phyloP scores from a whole-genome alignment of 2,888 invertebrate genomes.

The Cylindroiulus punctatus region DNA sequence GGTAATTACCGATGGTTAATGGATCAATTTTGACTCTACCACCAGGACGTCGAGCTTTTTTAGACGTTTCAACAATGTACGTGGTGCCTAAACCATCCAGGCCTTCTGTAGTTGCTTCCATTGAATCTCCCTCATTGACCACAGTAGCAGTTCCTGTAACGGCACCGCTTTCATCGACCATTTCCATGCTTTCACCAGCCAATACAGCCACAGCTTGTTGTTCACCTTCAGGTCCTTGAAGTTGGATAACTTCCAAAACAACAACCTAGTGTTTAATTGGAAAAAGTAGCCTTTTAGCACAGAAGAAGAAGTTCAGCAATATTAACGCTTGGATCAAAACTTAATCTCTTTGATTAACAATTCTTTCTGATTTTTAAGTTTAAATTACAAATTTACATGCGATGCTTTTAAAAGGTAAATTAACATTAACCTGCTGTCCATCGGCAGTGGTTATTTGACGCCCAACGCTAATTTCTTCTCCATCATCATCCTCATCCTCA shows the following conservation, averaged over 20 bases:
- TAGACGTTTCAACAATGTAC: slow-evolving; percentile 27
- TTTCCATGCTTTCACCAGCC: slow-evolving; percentile 62
- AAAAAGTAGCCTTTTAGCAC: not conserved
- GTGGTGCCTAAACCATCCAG: slow-evolving; percentile 49
- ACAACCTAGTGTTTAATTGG: slow-evolving; percentile 73
- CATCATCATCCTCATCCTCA: slow-evolving; percentile 57
- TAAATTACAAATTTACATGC: not conserved
- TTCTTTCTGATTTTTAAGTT: too few relatives aligned
- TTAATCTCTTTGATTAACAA: too few relatives aligned
- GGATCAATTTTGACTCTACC: slow-evolving; percentile 66
- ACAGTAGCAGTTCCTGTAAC: slow-evolving; percentile 52
- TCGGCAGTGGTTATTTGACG: slow-evolving; percentile 73
- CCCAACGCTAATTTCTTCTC: slow-evolving; percentile 56
- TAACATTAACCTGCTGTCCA: slow-evolving; percentile 75
- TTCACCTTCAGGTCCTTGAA: slow-evolving; percentile 67
- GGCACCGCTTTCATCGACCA: slow-evolving; percentile 54
- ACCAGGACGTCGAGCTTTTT: slow-evolving; percentile 63
- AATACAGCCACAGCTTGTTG: slow-evolving; percentile 69
- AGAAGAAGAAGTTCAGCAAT: too few relatives aligned
- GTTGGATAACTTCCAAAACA: slow-evolving; percentile 87
- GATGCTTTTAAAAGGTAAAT: too few relatives aligned
- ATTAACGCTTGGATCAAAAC: too few relatives aligned
- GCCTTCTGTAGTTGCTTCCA: slow-evolving; percentile 22
- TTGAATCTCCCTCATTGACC: slow-evolving; percentile 55
- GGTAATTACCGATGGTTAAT: not conserved